Base-by-base conservation (phyloP, 2,888 invertebrate genomes). In the Tenthredo notha region DNA sequence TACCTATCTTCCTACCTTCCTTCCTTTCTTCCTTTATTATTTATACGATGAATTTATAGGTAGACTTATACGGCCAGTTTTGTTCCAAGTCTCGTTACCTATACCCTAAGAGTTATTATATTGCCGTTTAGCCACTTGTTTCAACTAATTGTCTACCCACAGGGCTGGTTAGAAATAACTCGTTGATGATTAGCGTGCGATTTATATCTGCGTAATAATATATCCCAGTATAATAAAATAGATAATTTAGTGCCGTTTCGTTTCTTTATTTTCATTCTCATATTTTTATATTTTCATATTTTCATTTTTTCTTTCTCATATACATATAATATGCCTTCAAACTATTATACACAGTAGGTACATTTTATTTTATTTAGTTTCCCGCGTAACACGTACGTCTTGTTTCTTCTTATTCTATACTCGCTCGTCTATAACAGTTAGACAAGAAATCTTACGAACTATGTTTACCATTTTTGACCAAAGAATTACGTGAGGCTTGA, bases 41-140 rank as follows among this genome's bases (percentile, higher is more conserved):
- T 33, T 33, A 67, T 67, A 67, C 67, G 67, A 61, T 61, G 61
- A 61, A 61, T 61, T 61, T 67, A 67, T 67, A 67, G 67, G 25
- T 33, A 25, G 29, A 67, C 67, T 12, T 67, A 33, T 33, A 61
- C 61, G 61, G 61, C 25, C 61, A 61, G 25, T 67, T 67, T 67
- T 67, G 67, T 67, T 33, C 12, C 33, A 67, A 67, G 67, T 67
- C 67, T 67, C 67, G 67, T 67, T 67, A 67, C 67, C 33, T 25
- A 12, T 61, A 33, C 67, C 18, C 29, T 6, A 2, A 18, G 67
- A 33, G 67, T 15, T 67, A 67, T 33, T 67, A 67, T 67, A 67
- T 67, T 67, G 67, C 67, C 67, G 67, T 67, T 67, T 33, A 67
- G 67, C 43, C 43, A 43, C 74, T 43, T 74, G 43, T 74, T 47